phyloP scores from a whole-genome alignment of 2,113 vertebrate species.

The Psephotus haematonotus region DNA sequence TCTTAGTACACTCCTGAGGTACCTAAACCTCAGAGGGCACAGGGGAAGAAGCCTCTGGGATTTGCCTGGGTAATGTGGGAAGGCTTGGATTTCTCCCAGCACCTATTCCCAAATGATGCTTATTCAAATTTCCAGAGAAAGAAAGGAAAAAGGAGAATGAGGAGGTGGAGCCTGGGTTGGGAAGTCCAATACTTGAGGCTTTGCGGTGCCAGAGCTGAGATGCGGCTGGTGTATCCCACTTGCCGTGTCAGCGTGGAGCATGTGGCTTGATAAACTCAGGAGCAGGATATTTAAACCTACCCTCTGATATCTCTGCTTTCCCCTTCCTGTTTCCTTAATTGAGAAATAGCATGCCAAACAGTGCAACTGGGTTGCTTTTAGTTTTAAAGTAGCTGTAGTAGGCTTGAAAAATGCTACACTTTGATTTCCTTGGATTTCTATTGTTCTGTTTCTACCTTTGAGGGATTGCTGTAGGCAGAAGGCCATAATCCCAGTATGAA shows the following conservation, averaged over 20 bases:
- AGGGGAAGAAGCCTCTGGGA: rapidly evolving
- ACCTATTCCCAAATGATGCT: neutral
- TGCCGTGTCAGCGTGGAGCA: rapidly evolving
- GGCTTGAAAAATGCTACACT: neutral
- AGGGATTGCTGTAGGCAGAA: neutral
- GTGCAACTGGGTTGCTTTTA: neutral
- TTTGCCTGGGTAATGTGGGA: neutral
- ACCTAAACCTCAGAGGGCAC: rapidly evolving
- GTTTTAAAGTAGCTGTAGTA: neutral
- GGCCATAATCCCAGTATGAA: neutral
- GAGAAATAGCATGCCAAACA: neutral
- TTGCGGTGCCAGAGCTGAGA: neutral
- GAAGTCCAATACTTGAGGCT: rapidly evolving
- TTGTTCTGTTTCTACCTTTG: neutral
- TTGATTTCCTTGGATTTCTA: rapidly evolving
- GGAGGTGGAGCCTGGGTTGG: neutral
- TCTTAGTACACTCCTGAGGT: neutral
- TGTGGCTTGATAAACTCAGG: neutral
- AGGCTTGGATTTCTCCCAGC: neutral
- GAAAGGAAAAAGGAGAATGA: neutral
- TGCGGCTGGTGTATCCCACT: rapidly evolving
- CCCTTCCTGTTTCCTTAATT: neutral
- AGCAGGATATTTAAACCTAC: neutral
- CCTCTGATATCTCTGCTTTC: neutral
- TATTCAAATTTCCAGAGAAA: neutral